Conservation (phyloP, 1,140 invertebrate species). For the Amyelois transitella region DNA sequence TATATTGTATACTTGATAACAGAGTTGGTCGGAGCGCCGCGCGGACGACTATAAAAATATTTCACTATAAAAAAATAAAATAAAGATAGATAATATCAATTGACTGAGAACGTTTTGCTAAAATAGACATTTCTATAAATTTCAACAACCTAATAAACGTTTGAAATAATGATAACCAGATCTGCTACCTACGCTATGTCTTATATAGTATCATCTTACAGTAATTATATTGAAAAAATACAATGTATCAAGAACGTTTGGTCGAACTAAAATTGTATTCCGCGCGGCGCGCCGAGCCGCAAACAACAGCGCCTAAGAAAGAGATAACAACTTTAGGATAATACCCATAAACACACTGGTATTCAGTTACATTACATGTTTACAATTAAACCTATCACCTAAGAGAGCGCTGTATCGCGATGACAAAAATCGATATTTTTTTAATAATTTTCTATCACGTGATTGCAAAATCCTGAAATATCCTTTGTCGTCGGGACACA, state of each 20-base stretch:
- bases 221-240: not conserved
- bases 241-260: not conserved
- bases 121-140: conserved; percentile 15
- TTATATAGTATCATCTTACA: not conserved
- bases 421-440: not conserved
- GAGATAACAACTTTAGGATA: conserved; percentile 70
- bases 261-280: conserved; percentile 3
- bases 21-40: conserved; percentile 42
- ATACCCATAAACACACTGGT: conserved; percentile 57
- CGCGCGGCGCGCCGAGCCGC: conserved; percentile 37
- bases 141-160: conserved; percentile 13
- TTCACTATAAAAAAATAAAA: not conserved
- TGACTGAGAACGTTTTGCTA: conserved; percentile 4
- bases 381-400: conserved; percentile 43
- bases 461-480: not conserved
- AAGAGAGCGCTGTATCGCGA: conserved; percentile 10
- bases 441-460: not conserved
- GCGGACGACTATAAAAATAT: conserved; percentile 22
- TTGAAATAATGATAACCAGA: conserved; percentile 1
- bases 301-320: conserved; percentile 71
- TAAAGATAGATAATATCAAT: conserved; percentile 8
- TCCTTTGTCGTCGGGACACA: not conserved
- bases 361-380: conserved; percentile 39
- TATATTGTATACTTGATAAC: conserved; percentile 56
- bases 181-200: not conserved